Evolutionary conservation across 2,888 invertebrate genomes (phyloP), one percentile per base, ranked within the genome.

Genomic region (Smittia aterrima): DNA sequence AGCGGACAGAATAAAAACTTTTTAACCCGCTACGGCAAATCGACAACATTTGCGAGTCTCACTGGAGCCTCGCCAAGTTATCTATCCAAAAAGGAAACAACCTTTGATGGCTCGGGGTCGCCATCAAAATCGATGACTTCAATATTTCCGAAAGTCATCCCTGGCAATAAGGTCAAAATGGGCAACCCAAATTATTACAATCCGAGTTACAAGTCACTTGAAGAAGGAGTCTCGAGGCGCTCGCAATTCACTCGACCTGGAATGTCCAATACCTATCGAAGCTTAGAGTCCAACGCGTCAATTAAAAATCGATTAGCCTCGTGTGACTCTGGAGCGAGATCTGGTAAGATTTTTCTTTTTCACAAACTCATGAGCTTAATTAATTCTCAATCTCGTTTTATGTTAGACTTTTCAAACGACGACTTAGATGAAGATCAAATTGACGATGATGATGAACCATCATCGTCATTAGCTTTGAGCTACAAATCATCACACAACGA

Each of bases 171-270:
- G 20, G 41, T 74, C 9, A 74, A 73, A 16, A 73, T 73, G 64
- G 24, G 64, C 20, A 62, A 58, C 27, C 62, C 72, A 64, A 73
- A 66, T 18, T 66, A 66, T 32, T 74, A 25, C 20, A 66, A 66
- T 40, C 47, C 54, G 4, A 67, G 53, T 18, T 76, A 78, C 22
- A 80, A 82, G 66, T 79, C 83, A 27, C 80, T 80, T 13, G 76
- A 76, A 74, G 80, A 81, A 0, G 83, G 85, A 0, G 84, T 86
- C 20, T 84, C 83, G 9, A 82, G 88, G 40, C 84, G 88, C 74
- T 84, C 84, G 3, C 86, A 87, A 77, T 88, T 88, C 77, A 83
- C 84, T n/a, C 85, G 86, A 38, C 54, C 72, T 16, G 62, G 62
- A 24, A 53, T 75, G 9, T 67, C 73, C 53, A 27, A n/a, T 7